Percentiles rank a stretch among this genome's conserved stretches.
Conservation (phyloP, 2,888 invertebrate species). For the Pilophorus perplexus region DNA sequence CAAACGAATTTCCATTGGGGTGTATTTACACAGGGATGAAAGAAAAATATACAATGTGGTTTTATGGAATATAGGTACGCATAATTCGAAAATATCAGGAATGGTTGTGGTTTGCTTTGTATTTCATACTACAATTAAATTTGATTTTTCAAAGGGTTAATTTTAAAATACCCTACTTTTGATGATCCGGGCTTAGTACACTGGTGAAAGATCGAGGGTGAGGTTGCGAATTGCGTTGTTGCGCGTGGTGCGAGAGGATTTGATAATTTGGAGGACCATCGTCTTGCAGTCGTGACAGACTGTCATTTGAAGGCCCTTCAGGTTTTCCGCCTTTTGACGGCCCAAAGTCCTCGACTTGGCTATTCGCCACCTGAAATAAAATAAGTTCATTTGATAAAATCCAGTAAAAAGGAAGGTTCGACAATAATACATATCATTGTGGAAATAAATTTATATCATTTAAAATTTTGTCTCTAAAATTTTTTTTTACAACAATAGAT, state of each 20-base stretch:
- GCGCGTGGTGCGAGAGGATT: conserved; percentile 78
- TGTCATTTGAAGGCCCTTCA: conserved; percentile 70
- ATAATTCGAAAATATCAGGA: too few species aligned
- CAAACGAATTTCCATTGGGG: neutral
- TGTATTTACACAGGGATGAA: conserved; percentile 31
- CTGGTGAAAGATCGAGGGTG: conserved; percentile 79
- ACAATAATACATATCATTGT: too few species aligned
- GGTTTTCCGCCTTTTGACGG: conserved; percentile 52
- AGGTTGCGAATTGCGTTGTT: conserved; percentile 78
- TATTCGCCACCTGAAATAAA: conserved; percentile 58
- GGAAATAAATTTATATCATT: too few species aligned
- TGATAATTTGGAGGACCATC: conserved; percentile 90
- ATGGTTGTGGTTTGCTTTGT: too few species aligned
- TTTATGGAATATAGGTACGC: too few species aligned
- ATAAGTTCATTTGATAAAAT: neutral
- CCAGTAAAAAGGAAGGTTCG: neutral
- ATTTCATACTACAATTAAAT: conserved; percentile 6
- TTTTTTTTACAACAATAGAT: too few species aligned
- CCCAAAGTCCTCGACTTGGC: conserved; percentile 61
- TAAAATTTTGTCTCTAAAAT: too few species aligned
- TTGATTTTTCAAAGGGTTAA: conserved; percentile 21
- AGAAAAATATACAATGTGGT: too few species aligned
- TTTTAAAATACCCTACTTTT: neutral
- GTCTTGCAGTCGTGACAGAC: conserved; percentile 94
- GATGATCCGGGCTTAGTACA: conserved; percentile 57